Conservation (phyloP, 2,888 invertebrate genomes). For the Capitulum mitella region DNA sequence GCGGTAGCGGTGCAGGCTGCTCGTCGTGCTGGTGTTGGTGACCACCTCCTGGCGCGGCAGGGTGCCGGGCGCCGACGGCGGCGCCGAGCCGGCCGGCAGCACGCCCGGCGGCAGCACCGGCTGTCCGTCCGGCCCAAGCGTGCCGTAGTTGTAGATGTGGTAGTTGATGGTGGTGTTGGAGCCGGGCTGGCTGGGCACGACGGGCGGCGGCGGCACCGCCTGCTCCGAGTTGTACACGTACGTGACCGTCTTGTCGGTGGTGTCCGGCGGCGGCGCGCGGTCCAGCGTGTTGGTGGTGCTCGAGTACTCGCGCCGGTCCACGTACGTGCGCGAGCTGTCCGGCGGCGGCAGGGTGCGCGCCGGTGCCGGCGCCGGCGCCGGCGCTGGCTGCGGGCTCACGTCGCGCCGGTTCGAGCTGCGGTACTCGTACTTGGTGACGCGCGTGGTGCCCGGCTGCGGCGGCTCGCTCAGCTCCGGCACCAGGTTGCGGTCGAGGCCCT, state of each 20-base stretch:
- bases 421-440: conserved; percentile 25
- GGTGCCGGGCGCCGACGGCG: background rate
- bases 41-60: background rate
- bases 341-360: conserved; percentile 6
- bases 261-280: background rate
- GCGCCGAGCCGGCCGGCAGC: background rate
- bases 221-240: background rate
- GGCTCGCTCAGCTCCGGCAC: background rate
- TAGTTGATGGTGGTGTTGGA: conserved; percentile 25
- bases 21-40: conserved; percentile 7
- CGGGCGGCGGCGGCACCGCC: background rate
- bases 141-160: conserved; percentile 27
- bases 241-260: background rate
- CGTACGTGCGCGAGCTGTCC: background rate
- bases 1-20: background rate
- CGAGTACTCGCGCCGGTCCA: background rate
- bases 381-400: background rate
- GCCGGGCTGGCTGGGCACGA: background rate
- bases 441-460: conserved; percentile 22
- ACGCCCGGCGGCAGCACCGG: background rate
- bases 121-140: conserved; percentile 15
- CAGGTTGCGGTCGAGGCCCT: background rate
- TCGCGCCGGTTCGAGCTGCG: background rate
- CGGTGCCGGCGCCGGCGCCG: background rate
- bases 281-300: background rate